Evolutionary conservation across 2,797 vertebrate genomes (phyloP).

Genomic region (Mallotus villosus): DNA sequence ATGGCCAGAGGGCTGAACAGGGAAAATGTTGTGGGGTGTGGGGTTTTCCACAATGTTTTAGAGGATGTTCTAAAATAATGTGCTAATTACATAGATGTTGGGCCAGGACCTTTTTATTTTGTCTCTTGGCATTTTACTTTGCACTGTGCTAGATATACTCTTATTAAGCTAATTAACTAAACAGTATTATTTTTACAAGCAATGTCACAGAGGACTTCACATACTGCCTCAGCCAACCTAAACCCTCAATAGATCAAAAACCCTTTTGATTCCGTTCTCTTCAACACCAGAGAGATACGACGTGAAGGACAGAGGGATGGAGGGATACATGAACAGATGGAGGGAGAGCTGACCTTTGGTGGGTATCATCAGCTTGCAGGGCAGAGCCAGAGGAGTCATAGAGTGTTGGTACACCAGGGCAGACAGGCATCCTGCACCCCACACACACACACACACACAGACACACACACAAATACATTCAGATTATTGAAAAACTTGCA

Average conservation of each 20-base stretch:
- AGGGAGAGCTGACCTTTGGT: conserved; percentile 82
- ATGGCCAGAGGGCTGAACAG: no score
- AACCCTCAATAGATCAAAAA: no score
- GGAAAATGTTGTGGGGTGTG: no score
- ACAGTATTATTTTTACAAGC: no score
- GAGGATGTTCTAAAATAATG: no score
- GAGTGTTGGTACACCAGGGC: conserved; percentile 98
- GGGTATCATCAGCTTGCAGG: conserved; percentile 96
- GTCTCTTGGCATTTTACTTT: not conserved
- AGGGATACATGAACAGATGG: not conserved
- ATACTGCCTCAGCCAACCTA: no score
- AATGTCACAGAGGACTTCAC: no score
- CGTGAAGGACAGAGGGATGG: not conserved
- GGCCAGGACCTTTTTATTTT: not conserved
- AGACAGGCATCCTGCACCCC: conserved; percentile 86
- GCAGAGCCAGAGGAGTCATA: conserved; percentile 93
- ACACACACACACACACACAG: conserved; percentile 25
- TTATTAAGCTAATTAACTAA: no score
- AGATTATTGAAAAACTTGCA: conserved; percentile 7
- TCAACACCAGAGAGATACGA: no score
- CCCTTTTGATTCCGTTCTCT: no score
- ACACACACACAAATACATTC: conserved; percentile 17
- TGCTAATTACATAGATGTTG: no score
- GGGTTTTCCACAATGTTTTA: no score
- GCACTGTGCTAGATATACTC: not conserved